Evolutionary conservation across 2,797 vertebrate species (phyloP).

Genomic region (Melopsittacus undulatus): DNA sequence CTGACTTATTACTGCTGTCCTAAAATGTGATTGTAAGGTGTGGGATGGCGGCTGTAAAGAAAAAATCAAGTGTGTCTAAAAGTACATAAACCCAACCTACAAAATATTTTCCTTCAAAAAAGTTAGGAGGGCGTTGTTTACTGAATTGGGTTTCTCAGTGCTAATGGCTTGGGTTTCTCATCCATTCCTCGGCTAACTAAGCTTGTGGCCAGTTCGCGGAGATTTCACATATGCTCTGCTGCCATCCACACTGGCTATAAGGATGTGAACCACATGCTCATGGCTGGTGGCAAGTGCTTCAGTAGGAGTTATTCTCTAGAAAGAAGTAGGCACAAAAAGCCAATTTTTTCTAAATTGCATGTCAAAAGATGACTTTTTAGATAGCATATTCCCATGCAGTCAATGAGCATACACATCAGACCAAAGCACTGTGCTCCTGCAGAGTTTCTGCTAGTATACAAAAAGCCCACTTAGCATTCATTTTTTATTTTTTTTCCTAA

Average conservation of each 20-base stretch:
- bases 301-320: not conserved
- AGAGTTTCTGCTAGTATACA: not conserved
- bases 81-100: not conserved
- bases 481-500: not conserved
- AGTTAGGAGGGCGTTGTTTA: not conserved
- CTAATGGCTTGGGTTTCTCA: not conserved
- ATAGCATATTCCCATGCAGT: not conserved
- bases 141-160: not conserved
- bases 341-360: not conserved
- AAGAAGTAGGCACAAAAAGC: not conserved
- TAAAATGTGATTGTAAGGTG: not conserved
- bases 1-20: constrained; percentile 20
- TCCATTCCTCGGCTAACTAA: not conserved
- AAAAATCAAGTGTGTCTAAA: not conserved
- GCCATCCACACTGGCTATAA: accelerated
- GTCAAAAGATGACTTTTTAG: not conserved
- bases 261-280: not conserved
- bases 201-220: not conserved
- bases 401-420: not conserved
- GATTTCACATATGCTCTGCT: accelerated
- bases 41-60: not conserved
- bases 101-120: not conserved
- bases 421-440: not conserved
- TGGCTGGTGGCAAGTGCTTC: not conserved
- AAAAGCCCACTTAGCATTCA: not conserved